Evolutionary conservation across 1,140 invertebrate species (phyloP), one percentile per base, ranked within the genome.

Genomic region (Trypoxylus dichotomus): DNA sequence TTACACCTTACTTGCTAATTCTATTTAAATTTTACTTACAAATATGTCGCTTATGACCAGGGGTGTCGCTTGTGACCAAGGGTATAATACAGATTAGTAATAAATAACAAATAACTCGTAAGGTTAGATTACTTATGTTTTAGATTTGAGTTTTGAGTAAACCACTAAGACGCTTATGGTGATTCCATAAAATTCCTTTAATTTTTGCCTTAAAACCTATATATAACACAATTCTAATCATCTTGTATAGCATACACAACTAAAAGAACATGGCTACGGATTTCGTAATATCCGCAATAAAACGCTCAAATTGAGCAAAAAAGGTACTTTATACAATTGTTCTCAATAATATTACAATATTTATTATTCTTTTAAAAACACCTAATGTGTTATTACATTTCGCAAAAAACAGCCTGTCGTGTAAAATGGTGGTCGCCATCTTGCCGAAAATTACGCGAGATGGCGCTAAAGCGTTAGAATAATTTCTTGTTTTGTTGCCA

Each of bases 391-490:
- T 29, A 24, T 43, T 68, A 68, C 60, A 84, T 83, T 79, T 84
- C 82, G 85, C 83, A 68, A 68, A 68, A 86, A 75, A 86, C 85
- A 85, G 85, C 85, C 85, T 85, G 83, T 83, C 78, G 79, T 84
- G 79, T 81, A 81, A 81, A 84, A 83, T 82, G 79, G 82, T 81
- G 79, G 75, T 82, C 80, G 79, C 80, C 71, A 77, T 76, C 79
- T 19, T 19, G 15, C 47, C 32, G 32, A 58, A 76, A 42, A 75
- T 24, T 24, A 80, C 78, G 2, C 47, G 47, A 54, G 47, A 54
- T 19, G 77, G 81, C 83, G 81, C 83, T 87, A 86, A 87, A 87
- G 86, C 86, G 86, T 87, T 87, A 85, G 84, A 86, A 86, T 86
- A 81, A 81, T 81, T 82, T 79, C 27, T 24, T 24, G 21, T 68